phyloP scores from a whole-genome alignment of 2,113 vertebrate genomes.

The Hemiscyllium ocellatum region DNA sequence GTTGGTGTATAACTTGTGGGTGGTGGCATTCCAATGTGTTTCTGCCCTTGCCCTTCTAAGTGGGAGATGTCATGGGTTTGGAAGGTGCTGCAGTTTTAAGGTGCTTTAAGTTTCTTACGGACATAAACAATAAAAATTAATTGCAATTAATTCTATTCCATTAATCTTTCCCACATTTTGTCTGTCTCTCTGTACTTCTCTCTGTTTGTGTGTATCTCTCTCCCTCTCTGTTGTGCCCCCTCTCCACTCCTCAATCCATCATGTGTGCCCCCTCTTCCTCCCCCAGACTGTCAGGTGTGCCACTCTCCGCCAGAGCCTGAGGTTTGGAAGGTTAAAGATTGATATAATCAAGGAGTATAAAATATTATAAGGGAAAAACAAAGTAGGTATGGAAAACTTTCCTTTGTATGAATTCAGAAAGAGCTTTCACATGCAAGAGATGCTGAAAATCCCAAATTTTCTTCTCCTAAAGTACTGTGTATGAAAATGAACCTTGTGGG shows the following conservation, averaged over 20 bases:
- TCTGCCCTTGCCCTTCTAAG: too few species aligned
- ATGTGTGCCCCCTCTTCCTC: too few species aligned
- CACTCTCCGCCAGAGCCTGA: neutral
- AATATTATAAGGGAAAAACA: neutral
- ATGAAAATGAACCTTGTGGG: neutral
- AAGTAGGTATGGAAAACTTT: neutral
- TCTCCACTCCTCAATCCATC: constrained; percentile 42
- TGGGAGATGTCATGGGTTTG: neutral
- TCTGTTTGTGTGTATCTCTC: neutral
- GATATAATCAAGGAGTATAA: neutral
- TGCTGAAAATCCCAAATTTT: neutral
- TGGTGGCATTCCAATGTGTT: too few species aligned
- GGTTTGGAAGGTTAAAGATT: neutral
- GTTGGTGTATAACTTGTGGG: too few species aligned
- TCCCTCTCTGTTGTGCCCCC: constrained; percentile 18
- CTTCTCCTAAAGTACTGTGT: neutral
- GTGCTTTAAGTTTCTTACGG: neutral
- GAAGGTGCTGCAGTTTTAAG: neutral
- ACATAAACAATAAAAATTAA: too few species aligned
- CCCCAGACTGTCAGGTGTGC: too few species aligned
- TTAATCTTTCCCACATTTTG: neutral
- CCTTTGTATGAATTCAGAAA: neutral
- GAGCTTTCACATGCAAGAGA: neutral
- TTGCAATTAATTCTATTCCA: too few species aligned
- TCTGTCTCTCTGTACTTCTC: neutral